Percentiles rank a stretch among this genome's conserved stretches.
Evolutionary conservation across 1,140 invertebrate genomes (phyloP).

Genomic region (Nasonia vitripennis): DNA sequence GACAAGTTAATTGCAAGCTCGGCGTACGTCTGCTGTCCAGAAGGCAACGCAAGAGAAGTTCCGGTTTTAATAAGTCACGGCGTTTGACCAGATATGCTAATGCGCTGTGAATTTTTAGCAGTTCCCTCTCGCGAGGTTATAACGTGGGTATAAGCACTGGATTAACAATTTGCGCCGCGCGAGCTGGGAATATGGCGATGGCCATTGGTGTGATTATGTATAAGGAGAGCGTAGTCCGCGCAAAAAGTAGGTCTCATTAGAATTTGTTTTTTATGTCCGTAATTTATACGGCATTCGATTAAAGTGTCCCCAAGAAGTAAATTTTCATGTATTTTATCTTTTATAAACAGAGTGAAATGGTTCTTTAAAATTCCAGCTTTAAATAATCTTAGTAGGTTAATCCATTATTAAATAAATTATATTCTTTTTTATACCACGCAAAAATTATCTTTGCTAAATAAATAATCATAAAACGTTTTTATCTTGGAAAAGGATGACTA

Average conservation of each 20-base stretch:
- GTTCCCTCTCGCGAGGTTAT: not conserved
- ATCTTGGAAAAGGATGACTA: not conserved
- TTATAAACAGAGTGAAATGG: too few species aligned
- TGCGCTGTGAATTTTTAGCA: conserved; percentile 15
- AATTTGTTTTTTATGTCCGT: not conserved
- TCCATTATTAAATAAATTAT: too few species aligned
- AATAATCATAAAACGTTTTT: not conserved
- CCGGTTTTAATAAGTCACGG: not conserved
- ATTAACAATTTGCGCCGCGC: not conserved
- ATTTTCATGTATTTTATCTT: too few species aligned
- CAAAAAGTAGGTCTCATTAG: not conserved
- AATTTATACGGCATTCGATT: not conserved
- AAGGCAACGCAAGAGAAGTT: not conserved
- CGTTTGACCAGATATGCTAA: conserved; percentile 14
- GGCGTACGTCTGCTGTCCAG: not conserved
- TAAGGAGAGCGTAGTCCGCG: not conserved
- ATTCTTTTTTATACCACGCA: too few species aligned
- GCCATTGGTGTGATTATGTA: not conserved
- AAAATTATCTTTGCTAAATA: too few species aligned
- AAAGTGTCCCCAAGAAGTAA: too few species aligned
- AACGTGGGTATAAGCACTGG: conserved; percentile 2
- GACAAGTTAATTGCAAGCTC: not conserved
- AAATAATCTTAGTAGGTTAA: too few species aligned
- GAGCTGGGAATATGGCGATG: not conserved
- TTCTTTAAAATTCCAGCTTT: too few species aligned